A percentile compares a stretch with the other conserved stretches of the same genome.
These are phyloP conservation scores for Romanogobio albipinnatus DNA, from an alignment of 2,113 vertebrate species.

Conservation along the genomic window DNA sequence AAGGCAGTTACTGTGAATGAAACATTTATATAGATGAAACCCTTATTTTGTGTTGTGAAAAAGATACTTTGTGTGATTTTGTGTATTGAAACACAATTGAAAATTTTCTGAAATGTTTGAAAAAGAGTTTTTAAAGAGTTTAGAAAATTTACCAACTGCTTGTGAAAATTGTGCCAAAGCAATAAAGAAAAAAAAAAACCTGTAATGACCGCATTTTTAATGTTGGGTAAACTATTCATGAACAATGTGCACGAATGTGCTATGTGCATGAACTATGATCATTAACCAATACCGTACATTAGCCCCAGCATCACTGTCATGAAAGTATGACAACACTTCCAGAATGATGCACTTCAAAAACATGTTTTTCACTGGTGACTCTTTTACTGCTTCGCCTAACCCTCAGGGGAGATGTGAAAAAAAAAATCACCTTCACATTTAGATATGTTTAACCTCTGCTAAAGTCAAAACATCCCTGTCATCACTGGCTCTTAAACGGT, in stretches of 20 bases:
- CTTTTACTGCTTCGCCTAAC: background rate
- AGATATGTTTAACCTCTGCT: background rate
- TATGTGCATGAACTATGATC: background rate
- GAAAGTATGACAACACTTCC: background rate
- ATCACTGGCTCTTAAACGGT: background rate
- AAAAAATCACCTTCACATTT: background rate
- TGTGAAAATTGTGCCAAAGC: no score
- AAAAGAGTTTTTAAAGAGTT: no score
- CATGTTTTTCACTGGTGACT: background rate
- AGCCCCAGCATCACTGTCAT: background rate
- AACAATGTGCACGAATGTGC: background rate
- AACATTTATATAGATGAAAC: no score
- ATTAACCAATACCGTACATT: background rate
- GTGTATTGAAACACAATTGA: no score
- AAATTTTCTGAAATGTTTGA: no score
- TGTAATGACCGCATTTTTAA: background rate
- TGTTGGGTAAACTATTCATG: background rate
- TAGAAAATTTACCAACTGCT: no score
- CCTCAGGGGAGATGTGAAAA: background rate
- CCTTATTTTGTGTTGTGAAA: no score
- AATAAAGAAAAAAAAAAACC: no score
- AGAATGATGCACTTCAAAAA: background rate
- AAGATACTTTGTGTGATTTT: no score
- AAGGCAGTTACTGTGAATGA: no score
- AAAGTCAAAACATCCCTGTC: background rate